Percentiles rank a stretch among this genome's conserved stretches.
Evolutionary conservation across 2,888 invertebrate genomes (phyloP).

Genomic region (Thysanoteuthis rhombus): DNA sequence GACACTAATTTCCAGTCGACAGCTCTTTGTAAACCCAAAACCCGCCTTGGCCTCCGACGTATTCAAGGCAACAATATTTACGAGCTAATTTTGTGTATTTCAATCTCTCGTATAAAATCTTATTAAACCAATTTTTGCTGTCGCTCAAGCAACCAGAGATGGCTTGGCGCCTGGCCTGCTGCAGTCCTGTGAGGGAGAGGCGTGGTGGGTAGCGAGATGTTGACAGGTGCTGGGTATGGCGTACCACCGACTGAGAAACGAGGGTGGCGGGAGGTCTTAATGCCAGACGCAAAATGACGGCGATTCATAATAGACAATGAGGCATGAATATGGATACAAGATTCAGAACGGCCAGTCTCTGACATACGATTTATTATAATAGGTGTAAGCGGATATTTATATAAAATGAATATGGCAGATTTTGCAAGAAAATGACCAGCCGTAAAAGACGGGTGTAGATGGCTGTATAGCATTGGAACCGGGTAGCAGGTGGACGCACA

Average conservation of each 20-base stretch:
- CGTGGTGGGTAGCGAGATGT: not conserved
- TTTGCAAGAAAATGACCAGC: not conserved
- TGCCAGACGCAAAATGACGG: not conserved
- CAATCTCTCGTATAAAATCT: not conserved
- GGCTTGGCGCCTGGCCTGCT: not conserved
- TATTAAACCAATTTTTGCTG: slow-evolving; percentile 12
- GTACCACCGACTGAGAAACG: not conserved
- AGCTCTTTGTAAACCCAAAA: not conserved
- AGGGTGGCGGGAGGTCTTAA: not conserved
- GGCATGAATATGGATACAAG: not conserved
- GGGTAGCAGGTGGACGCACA: not conserved
- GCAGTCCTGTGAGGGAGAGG: not conserved
- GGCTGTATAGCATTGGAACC: not conserved
- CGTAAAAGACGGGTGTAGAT: not conserved
- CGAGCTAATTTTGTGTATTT: not conserved
- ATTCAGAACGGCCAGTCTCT: not conserved
- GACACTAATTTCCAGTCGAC: not conserved
- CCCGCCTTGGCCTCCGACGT: not conserved
- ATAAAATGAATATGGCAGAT: not conserved
- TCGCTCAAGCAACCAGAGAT: not conserved
- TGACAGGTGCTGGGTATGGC: not conserved
- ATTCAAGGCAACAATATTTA: not conserved
- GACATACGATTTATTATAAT: not conserved
- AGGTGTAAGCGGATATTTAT: slow-evolving; percentile 12
- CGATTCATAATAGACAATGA: not conserved